phyloP scores from a whole-genome alignment of 1,140 invertebrate genomes.

The Drosophila oshimai region DNA sequence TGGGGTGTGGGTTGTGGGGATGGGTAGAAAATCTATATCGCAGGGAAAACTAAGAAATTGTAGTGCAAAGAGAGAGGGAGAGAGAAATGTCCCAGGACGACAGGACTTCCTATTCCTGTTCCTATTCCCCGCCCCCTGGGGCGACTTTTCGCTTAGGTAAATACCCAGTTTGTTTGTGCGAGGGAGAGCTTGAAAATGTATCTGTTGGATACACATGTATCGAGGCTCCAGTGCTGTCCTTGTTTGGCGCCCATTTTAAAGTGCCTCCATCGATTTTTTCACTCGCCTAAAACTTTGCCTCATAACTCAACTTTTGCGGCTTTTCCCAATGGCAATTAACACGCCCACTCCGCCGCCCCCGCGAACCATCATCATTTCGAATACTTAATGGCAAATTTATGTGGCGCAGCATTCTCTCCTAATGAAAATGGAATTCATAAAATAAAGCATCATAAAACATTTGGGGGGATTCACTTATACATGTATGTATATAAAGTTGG shows the following conservation, averaged over 20 bases:
- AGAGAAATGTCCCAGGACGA: neutral
- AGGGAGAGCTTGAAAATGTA: slow-evolving; percentile 13
- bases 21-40: slow-evolving; percentile 46
- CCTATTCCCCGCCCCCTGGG: neutral
- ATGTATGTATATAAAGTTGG: neutral
- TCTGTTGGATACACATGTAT: slow-evolving; percentile 40
- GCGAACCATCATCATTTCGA: slow-evolving; percentile 19
- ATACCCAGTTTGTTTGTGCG: slow-evolving; percentile 19
- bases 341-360: slow-evolving; percentile 17
- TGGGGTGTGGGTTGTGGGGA: no score
- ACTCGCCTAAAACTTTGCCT: neutral
- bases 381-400: slow-evolving; percentile 59
- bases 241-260: slow-evolving; percentile 30
- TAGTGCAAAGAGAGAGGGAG: slow-evolving; percentile 31
- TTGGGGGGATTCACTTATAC: neutral
- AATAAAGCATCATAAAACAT: slow-evolving; percentile 34
- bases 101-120: neutral
- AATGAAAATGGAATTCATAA: slow-evolving; percentile 60
- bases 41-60: slow-evolving; percentile 49
- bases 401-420: slow-evolving; percentile 51
- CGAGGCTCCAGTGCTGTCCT: slow-evolving; percentile 1
- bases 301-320: slow-evolving; percentile 51
- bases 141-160: slow-evolving; percentile 37
- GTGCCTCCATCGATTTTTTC: slow-evolving; percentile 39
- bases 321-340: slow-evolving; percentile 45